Percentiles rank a stretch among this genome's conserved stretches.
Conservation (phyloP, 2,113 vertebrate genomes). For the Panthera tigris region DNA sequence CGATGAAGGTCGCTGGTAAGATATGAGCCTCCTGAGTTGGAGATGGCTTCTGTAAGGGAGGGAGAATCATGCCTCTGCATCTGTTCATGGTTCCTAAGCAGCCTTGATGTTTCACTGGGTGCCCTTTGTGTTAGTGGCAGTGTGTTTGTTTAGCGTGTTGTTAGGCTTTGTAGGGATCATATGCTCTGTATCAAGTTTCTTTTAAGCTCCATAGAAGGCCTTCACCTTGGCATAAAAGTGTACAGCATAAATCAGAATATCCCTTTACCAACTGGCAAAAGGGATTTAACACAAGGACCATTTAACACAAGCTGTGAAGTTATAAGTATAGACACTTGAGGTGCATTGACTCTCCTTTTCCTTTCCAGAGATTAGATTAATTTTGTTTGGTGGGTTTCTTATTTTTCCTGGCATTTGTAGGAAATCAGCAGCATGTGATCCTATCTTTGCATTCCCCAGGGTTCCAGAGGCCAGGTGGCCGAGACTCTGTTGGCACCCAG, state of each 20-base stretch:
- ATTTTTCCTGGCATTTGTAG: not conserved
- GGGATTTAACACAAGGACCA: not conserved
- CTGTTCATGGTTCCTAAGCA: not conserved
- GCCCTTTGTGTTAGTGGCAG: not conserved
- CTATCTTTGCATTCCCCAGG: not conserved
- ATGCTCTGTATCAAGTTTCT: not conserved
- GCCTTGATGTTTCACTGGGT: not conserved
- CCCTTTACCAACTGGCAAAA: not conserved
- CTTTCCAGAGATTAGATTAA: not conserved
- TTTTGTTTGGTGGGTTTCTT: not conserved
- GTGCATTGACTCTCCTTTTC: not conserved
- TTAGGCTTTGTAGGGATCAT: not conserved
- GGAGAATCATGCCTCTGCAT: too few species aligned
- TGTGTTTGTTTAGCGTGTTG: not conserved
- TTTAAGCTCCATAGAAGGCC: not conserved
- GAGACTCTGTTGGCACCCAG: accelerated
- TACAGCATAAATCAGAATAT: not conserved
- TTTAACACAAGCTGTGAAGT: not conserved
- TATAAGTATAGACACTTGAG: not conserved
- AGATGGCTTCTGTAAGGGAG: not conserved
- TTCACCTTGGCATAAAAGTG: not conserved
- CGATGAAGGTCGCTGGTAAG: not conserved
- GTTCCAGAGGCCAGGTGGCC: not conserved
- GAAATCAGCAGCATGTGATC: not conserved
- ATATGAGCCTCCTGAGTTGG: not conserved